phyloP scores from a whole-genome alignment of 1,140 invertebrate genomes.

The Drosophila cardini region DNA sequence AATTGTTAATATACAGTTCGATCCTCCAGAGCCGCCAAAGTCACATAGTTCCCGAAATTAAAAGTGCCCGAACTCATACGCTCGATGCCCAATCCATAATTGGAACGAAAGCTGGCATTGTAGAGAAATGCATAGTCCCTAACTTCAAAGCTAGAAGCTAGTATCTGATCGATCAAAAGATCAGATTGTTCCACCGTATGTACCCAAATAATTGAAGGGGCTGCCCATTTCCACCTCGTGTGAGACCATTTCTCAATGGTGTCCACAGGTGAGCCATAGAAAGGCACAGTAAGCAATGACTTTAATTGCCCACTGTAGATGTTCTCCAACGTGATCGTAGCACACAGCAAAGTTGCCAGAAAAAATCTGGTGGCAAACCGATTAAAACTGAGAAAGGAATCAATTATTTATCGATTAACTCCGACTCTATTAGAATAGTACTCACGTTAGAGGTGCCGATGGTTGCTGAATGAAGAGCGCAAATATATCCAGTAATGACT shows the following conservation, averaged over 20 bases:
- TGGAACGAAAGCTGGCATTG: conserved; percentile 65
- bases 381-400: conserved; percentile 37
- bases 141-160: conserved; percentile 66
- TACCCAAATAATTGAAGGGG: conserved; percentile 75
- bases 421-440: background rate
- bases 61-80: conserved; percentile 65
- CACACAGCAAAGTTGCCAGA: conserved; percentile 69
- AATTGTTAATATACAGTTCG: conserved; percentile 53
- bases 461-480: conserved; percentile 81
- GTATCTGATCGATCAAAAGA: conserved; percentile 64
- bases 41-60: conserved; percentile 72
- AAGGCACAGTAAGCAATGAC: conserved; percentile 73
- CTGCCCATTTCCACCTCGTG: conserved; percentile 73
- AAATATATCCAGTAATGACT: conserved; percentile 71
- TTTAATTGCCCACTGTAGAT: conserved; percentile 81
- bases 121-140: conserved; percentile 68
- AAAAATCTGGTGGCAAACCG: conserved; percentile 69
- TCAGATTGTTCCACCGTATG: conserved; percentile 67
- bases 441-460: conserved; percentile 55
- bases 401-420: background rate
- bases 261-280: conserved; percentile 69
- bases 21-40: conserved; percentile 58
- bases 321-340: conserved; percentile 80
- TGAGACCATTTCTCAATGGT: conserved; percentile 68
- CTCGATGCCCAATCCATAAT: conserved; percentile 76